These are phyloP conservation scores for Corvus cornix DNA, from an alignment of 2,113 vertebrate genomes.

Conservation along the genomic window DNA sequence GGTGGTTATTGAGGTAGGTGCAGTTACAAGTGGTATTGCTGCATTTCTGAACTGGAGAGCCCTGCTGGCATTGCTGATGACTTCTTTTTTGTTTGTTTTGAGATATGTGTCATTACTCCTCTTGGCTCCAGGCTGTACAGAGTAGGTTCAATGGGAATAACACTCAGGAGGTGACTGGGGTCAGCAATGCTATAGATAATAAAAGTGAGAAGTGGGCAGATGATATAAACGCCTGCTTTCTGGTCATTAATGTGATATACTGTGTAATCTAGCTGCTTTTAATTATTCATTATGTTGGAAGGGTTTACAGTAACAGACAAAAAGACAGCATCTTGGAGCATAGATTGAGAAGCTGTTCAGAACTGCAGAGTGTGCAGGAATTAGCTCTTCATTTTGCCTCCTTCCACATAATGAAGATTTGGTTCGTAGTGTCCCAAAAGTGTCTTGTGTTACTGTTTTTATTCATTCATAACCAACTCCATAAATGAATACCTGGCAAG, in stretches of 20 bases:
- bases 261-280: slow-evolving; percentile 25
- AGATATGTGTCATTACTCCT: neutral
- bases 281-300: slow-evolving; percentile 44
- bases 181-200: neutral
- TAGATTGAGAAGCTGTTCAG: neutral
- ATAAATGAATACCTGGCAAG: neutral
- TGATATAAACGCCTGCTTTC: neutral
- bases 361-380: neutral
- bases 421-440: neutral
- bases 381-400: slow-evolving; percentile 13
- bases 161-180: neutral
- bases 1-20: neutral
- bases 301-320: slow-evolving; percentile 6
- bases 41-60: neutral
- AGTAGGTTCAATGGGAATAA: neutral
- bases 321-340: neutral
- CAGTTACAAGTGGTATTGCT: neutral
- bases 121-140: neutral
- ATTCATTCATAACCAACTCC: slow-evolving; percentile 15
- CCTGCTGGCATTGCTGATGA: neutral
- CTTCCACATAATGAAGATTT: neutral
- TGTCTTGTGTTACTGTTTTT: neutral
- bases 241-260: slow-evolving; percentile 13
- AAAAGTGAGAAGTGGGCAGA: neutral
- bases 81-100: neutral